These are phyloP conservation scores for Adelges cooleyi DNA, from an alignment of 1,140 invertebrate genomes.

Conservation along the genomic window DNA sequence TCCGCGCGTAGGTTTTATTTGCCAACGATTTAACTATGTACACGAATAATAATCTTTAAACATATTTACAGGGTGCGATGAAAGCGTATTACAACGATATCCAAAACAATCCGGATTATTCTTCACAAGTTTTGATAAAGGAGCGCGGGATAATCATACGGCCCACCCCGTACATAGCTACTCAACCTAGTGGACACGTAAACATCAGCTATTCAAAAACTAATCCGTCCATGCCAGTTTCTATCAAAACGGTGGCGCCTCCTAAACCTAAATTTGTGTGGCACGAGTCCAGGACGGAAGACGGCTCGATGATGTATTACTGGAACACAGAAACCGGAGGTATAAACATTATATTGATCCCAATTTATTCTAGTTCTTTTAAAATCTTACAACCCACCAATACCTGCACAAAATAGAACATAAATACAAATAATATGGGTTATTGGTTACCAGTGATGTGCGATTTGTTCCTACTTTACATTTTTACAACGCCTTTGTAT, in stretches of 20 bases:
- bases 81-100: conserved; percentile 70
- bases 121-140: conserved; percentile 42
- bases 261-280: conserved; percentile 42
- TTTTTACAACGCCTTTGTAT: too few species aligned
- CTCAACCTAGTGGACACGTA: conserved; percentile 35
- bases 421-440: too few species aligned
- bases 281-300: conserved; percentile 57
- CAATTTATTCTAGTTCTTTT: conserved; percentile 29
- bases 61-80: conserved; percentile 53
- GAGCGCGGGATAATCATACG: conserved; percentile 31
- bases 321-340: conserved; percentile 71
- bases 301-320: conserved; percentile 62
- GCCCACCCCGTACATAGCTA: conserved; percentile 9
- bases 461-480: too few species aligned
- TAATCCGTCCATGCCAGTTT: conserved; percentile 35
- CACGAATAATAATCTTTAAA: too few species aligned
- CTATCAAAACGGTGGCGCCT: conserved; percentile 31
- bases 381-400: too few species aligned
- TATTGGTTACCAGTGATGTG: too few species aligned
- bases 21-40: too few species aligned
- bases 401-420: too few species aligned
- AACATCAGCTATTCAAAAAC: conserved; percentile 37
- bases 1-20: too few species aligned
- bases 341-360: too few species aligned
- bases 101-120: conserved; percentile 58